These are phyloP conservation scores for Cryptocheilus praepositus DNA, from an alignment of 2,888 invertebrate genomes.

Conservation along the genomic window DNA sequence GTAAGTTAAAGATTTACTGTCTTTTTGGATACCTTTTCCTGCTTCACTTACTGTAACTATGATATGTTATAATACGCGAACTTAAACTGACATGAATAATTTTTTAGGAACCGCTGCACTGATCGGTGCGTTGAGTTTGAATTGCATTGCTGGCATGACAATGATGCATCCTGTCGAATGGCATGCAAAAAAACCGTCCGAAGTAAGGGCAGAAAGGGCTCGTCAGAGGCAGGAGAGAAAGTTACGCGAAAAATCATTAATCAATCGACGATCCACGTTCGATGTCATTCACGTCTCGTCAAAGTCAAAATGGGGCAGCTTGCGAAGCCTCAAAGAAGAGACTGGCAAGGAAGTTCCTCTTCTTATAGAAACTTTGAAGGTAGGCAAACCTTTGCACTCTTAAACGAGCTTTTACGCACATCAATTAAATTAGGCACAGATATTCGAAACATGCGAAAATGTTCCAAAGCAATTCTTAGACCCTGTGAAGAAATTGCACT, in stretches of 20 bases:
- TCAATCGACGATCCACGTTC: constrained; percentile 59
- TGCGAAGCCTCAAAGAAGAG: constrained; percentile 63
- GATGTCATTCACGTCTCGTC: constrained; percentile 53
- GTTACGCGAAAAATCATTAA: constrained; percentile 27
- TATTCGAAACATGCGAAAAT: too few species aligned
- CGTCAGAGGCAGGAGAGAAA: constrained; percentile 49
- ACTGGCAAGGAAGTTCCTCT: constrained; percentile 51
- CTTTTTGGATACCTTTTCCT: too few species aligned
- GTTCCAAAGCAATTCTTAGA: too few species aligned
- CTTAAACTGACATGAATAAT: too few species aligned
- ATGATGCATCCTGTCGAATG: constrained; percentile 86
- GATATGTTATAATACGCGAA: background rate
- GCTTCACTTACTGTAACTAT: too few species aligned
- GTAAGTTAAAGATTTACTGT: background rate
- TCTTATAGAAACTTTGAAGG: constrained; percentile 55
- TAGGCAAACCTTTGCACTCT: constrained; percentile 19
- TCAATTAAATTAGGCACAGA: background rate
- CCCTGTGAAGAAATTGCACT: too few species aligned
- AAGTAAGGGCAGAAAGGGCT: constrained; percentile 51
- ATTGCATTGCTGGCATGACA: constrained; percentile 82
- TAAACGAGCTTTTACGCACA: background rate
- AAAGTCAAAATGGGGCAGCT: constrained; percentile 64
- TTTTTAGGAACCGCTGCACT: constrained; percentile 78
- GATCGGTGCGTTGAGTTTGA: constrained; percentile 81
- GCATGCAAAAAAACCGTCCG: constrained; percentile 74